These are phyloP conservation scores for Leptopilina boulardi DNA, from an alignment of 1,140 invertebrate species.

Conservation along the genomic window DNA sequence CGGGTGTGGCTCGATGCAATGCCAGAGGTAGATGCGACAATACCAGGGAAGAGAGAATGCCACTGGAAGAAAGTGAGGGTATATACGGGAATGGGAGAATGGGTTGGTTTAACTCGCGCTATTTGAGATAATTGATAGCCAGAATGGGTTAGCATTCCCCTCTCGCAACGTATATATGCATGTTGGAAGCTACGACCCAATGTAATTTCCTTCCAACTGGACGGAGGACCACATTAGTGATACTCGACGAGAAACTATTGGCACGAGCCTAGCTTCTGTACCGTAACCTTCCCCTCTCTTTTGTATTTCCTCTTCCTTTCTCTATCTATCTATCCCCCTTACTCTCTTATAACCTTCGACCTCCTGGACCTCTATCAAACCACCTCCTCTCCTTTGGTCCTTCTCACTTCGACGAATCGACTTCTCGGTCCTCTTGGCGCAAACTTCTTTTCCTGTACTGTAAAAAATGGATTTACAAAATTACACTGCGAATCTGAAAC, in stretches of 20 bases:
- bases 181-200: slow-evolving; percentile 48
- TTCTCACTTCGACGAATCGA: not conserved
- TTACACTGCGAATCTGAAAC: too few species aligned
- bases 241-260: slow-evolving; percentile 51
- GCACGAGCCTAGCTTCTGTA: slow-evolving; percentile 32
- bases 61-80: not conserved
- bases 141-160: slow-evolving; percentile 56
- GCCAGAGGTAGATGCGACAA: not conserved
- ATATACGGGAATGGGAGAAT: slow-evolving; percentile 57
- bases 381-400: not conserved
- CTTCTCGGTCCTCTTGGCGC: not conserved
- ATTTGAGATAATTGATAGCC: slow-evolving; percentile 69
- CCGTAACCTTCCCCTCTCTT: slow-evolving; percentile 32
- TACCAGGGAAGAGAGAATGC: slow-evolving; percentile 7
- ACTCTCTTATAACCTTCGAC: too few species aligned
- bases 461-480: too few species aligned
- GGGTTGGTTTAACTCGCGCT: slow-evolving; percentile 64
- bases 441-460: not conserved
- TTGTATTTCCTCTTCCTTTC: not conserved
- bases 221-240: slow-evolving; percentile 64
- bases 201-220: slow-evolving; percentile 63
- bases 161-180: slow-evolving; percentile 35
- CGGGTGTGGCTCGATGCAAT: slow-evolving; percentile 29
- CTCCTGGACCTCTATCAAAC: not conserved
- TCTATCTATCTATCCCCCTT: not conserved